These are phyloP conservation scores for Ommatoiulus sabulosus DNA, from an alignment of 2,888 invertebrate genomes.

Conservation along the genomic window DNA sequence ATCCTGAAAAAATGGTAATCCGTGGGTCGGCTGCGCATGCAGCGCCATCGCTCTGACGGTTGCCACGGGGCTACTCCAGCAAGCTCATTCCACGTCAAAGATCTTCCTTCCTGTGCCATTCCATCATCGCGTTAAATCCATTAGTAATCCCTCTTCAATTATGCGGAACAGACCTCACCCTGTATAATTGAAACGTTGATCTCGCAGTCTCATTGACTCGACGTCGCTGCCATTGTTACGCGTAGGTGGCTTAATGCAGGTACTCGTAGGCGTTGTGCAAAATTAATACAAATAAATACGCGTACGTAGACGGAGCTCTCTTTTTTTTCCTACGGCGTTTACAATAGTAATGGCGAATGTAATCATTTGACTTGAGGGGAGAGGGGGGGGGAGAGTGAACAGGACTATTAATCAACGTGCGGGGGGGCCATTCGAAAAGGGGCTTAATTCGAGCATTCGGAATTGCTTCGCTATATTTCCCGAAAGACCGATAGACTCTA, in stretches of 20 bases:
- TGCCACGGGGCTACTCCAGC: too few relatives aligned
- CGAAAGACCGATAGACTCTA: too few relatives aligned
- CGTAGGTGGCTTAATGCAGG: neutral
- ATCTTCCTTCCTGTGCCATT: too few relatives aligned
- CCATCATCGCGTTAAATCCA: too few relatives aligned
- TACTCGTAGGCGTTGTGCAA: slow-evolving; percentile 12
- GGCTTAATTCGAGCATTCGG: too few relatives aligned
- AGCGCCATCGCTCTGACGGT: too few relatives aligned
- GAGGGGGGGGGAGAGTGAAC: neutral
- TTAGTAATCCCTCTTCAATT: neutral
- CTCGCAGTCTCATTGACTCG: neutral
- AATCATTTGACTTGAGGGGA: neutral
- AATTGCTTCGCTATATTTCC: too few relatives aligned
- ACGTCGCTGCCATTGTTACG: neutral
- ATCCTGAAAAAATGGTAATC: too few relatives aligned
- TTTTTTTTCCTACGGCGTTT: neutral
- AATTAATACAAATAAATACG: slow-evolving; percentile 3
- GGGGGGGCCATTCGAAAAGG: neutral
- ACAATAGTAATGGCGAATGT: neutral
- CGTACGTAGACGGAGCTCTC: neutral
- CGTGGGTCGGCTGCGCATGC: too few relatives aligned
- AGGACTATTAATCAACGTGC: neutral
- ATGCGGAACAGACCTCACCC: neutral
- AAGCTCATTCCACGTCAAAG: too few relatives aligned
- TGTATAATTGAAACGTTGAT: neutral